phyloP scores from a whole-genome alignment of 2,113 vertebrate species.

The Lophochroa leadbeateri region DNA sequence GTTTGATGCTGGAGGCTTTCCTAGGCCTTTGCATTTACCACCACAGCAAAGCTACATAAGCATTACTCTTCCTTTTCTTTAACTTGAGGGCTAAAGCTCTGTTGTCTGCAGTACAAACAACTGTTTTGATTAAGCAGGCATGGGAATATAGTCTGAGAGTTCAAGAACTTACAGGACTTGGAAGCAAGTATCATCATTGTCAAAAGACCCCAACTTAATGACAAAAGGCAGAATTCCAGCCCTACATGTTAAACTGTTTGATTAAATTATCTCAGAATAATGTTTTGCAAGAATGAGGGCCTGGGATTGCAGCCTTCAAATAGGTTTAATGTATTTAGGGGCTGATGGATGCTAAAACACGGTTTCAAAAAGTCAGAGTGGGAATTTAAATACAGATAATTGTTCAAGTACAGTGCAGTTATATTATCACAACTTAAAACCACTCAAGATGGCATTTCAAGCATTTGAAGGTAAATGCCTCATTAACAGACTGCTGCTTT shows the following conservation, averaged over 20 bases:
- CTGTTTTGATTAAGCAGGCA: neutral
- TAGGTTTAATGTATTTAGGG: neutral
- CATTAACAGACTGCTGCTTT: slow-evolving; percentile 60
- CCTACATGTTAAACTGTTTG: neutral
- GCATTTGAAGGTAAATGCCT: slow-evolving; percentile 46
- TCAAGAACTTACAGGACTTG: neutral
- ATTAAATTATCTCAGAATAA: neutral
- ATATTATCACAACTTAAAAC: slow-evolving; percentile 33
- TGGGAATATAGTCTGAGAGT: neutral
- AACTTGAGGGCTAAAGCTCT: neutral
- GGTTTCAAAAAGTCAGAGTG: neutral
- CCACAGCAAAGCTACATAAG: neutral
- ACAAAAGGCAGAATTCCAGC: neutral
- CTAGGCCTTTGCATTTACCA: neutral
- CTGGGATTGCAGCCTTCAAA: neutral
- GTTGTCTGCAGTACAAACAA: neutral
- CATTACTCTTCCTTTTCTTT: neutral
- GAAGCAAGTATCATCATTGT: neutral
- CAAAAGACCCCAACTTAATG: neutral
- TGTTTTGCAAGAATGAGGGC: neutral
- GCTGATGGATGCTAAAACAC: neutral
- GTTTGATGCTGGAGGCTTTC: neutral
- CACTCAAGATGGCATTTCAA: slow-evolving; percentile 30
- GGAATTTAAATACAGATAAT: slow-evolving; percentile 41
- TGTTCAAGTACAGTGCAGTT: neutral